Evolutionary conservation across 2,888 invertebrate species (phyloP).

Genomic region (Sphaeridia pumilis): DNA sequence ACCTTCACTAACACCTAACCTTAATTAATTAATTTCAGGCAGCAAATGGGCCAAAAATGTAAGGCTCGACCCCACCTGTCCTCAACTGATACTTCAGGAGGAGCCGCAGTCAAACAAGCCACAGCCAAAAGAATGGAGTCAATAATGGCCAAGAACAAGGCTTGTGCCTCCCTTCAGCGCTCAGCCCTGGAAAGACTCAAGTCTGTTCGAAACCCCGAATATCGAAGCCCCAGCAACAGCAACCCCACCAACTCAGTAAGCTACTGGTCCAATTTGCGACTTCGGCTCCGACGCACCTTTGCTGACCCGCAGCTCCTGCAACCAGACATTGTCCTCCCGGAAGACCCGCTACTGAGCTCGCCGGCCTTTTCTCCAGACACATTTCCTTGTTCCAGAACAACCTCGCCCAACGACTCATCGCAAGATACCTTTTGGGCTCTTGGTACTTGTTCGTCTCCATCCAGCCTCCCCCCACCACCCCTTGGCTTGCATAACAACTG

Average conservation of each 20-base stretch:
- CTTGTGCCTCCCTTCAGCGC: too few species aligned
- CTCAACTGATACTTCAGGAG: neutral
- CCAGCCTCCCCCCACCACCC: neutral
- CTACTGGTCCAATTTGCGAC: slow-evolving; percentile 28
- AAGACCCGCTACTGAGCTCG: too few species aligned
- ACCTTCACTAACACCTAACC: too few species aligned
- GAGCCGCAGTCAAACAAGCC: neutral
- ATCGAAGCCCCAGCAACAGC: slow-evolving; percentile 1
- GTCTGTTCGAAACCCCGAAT: slow-evolving; percentile 4
- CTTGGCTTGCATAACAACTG: neutral
- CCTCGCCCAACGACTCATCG: neutral
- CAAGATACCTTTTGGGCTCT: too few species aligned
- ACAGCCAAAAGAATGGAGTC: slow-evolving; percentile 2
- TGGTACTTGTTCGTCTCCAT: neutral
- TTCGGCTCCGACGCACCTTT: slow-evolving; percentile 29
- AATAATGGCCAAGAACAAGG: slow-evolving; percentile 8
- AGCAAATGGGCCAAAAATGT: slow-evolving; percentile 31
- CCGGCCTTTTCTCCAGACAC: too few species aligned
- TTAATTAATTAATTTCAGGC: slow-evolving; percentile 21
- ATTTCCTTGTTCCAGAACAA: neutral
- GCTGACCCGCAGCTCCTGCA: slow-evolving; percentile 27
- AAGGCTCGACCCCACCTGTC: too few species aligned
- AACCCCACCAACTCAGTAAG: slow-evolving; percentile 14
- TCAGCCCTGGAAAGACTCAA: slow-evolving; percentile 10
- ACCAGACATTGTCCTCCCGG: too few species aligned